These are phyloP conservation scores for Scaptomyza graminum DNA, from an alignment of 1,140 invertebrate species.

Conservation along the genomic window DNA sequence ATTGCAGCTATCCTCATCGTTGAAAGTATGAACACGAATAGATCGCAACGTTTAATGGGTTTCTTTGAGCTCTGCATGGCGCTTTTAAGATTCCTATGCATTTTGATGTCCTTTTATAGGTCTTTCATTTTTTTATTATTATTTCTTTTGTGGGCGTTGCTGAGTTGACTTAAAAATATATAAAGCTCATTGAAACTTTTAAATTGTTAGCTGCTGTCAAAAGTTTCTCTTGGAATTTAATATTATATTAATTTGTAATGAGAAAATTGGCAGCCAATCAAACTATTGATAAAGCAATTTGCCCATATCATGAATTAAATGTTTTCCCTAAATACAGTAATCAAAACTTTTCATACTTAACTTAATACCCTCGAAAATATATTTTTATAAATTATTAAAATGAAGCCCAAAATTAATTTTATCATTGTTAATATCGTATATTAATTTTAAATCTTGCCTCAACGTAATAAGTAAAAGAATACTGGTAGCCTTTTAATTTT, in stretches of 20 bases:
- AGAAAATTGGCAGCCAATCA: constrained; percentile 3
- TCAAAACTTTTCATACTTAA: constrained; percentile 1
- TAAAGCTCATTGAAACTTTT: background rate
- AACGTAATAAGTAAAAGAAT: no score
- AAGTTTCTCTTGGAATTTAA: constrained; percentile 6
- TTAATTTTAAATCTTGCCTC: no score
- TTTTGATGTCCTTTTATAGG: constrained; percentile 6
- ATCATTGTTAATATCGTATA: no score
- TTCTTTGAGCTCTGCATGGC: constrained; percentile 3
- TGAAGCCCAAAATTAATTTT: no score
- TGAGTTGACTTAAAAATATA: background rate
- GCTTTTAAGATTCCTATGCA: background rate
- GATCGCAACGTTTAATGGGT: constrained; percentile 49
- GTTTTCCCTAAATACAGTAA: constrained; percentile 10
- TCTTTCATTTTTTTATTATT: background rate
- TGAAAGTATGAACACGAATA: constrained; percentile 64
- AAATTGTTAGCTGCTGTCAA: background rate
- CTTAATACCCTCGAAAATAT: background rate
- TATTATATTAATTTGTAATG: constrained; percentile 52
- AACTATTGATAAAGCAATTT: constrained; percentile 17
- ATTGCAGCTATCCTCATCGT: constrained; percentile 64
- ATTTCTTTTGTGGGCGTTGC: background rate
- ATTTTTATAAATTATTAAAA: background rate
- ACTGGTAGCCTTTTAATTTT: no score
- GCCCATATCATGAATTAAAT: constrained; percentile 11